Evolutionary conservation across 2,888 invertebrate genomes (phyloP).

Genomic region (Rosalia funebris): DNA sequence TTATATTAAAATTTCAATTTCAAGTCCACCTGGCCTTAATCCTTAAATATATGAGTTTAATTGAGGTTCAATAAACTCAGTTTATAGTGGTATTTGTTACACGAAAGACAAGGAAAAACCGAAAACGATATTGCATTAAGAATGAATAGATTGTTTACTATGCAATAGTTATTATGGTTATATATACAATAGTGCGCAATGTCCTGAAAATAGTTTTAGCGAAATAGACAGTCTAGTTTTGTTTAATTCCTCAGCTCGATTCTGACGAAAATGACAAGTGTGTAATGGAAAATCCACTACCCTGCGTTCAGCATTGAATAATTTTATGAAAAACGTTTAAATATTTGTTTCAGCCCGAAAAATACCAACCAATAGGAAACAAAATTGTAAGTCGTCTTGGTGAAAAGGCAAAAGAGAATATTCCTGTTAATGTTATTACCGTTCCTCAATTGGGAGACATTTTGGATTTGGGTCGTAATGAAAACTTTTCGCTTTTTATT

Average conservation of each 20-base stretch:
- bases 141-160: neutral
- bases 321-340: neutral
- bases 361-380: constrained; percentile 69
- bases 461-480: constrained; percentile 68
- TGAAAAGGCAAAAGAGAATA: constrained; percentile 65
- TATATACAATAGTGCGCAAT: neutral
- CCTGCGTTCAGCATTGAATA: neutral
- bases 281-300: too few relatives aligned
- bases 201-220: too few relatives aligned
- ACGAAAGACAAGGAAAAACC: too few relatives aligned
- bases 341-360: constrained; percentile 62
- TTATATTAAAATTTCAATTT: neutral
- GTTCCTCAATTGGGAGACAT: constrained; percentile 71
- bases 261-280: too few relatives aligned
- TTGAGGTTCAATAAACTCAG: too few relatives aligned
- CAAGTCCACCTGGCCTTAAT: too few relatives aligned
- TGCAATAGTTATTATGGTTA: neutral
- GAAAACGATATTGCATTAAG: too few relatives aligned
- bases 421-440: constrained; percentile 67
- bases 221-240: too few relatives aligned
- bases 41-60: too few relatives aligned
- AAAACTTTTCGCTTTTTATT: constrained; percentile 80
- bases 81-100: too few relatives aligned
- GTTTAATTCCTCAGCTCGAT: too few relatives aligned
- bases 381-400: constrained; percentile 71